Evolutionary conservation across 2,797 vertebrate species (phyloP).

Genomic region (Babyrousa celebensis): DNA sequence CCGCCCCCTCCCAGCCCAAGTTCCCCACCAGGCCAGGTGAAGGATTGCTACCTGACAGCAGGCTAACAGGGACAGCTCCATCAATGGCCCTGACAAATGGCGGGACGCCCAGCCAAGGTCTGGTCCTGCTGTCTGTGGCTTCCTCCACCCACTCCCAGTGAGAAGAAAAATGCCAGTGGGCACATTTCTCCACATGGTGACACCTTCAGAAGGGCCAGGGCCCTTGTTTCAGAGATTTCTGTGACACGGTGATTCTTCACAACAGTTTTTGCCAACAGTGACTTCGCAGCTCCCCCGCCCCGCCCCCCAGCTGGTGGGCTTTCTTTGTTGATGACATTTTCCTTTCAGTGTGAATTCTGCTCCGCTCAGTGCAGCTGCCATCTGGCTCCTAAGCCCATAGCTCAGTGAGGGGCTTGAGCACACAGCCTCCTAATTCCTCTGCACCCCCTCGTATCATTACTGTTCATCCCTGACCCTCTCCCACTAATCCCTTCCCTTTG

Average conservation of each 20-base stretch:
- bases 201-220: not conserved
- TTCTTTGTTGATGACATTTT: constrained; percentile 66
- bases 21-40: not conserved
- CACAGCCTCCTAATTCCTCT: constrained; percentile 57
- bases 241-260: not conserved
- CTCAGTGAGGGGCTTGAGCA: constrained; percentile 21
- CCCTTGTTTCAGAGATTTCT: not conserved
- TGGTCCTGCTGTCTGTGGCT: constrained; percentile 76
- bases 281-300: not conserved
- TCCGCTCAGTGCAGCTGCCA: constrained; percentile 52
- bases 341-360: constrained; percentile 63
- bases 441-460: not conserved
- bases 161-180: constrained; percentile 77
- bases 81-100: constrained; percentile 25
- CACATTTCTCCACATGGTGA: not conserved
- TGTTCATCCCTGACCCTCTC: constrained; percentile 67
- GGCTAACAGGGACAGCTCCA: constrained; percentile 39
- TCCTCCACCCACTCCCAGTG: constrained; percentile 53
- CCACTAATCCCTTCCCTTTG: constrained; percentile 65
- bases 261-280: not conserved
- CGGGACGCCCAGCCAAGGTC: constrained; percentile 70
- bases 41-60: constrained; percentile 52
- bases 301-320: not conserved
- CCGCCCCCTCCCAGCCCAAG: not conserved
- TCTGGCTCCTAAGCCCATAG: constrained; percentile 70